Percentiles rank a stretch among this genome's conserved stretches.
phyloP scores from a whole-genome alignment of 1,140 invertebrate genomes.

The Archivesica marissinica region DNA sequence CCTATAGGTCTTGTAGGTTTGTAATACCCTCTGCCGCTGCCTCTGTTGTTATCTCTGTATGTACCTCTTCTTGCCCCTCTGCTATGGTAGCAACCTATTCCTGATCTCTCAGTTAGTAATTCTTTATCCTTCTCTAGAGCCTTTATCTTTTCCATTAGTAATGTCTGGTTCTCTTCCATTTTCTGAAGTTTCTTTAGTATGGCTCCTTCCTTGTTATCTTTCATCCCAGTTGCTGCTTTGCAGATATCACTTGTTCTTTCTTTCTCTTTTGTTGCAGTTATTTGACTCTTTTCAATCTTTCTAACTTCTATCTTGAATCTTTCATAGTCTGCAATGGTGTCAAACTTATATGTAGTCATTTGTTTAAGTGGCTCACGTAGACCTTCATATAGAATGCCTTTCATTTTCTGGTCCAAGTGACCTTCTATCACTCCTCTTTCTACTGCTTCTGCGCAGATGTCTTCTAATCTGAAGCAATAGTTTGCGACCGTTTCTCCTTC shows the following conservation, averaged over 20 bases:
- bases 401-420: not conserved
- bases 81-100: too few species aligned
- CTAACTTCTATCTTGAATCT: conserved; percentile 17
- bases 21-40: too few species aligned
- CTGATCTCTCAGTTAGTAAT: too few species aligned
- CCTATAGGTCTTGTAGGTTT: conserved; percentile 46
- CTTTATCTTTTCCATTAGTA: too few species aligned
- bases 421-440: not conserved
- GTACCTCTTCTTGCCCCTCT: too few species aligned
- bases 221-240: too few species aligned
- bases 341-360: not conserved
- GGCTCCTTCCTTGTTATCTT: too few species aligned
- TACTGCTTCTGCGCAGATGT: not conserved
- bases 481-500: not conserved
- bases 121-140: too few species aligned
- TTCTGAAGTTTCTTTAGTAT: too few species aligned
- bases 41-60: too few species aligned
- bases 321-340: not conserved
- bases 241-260: not conserved
- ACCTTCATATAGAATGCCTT: not conserved
- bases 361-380: not conserved
- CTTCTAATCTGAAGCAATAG: not conserved
- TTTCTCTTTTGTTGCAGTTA: not conserved
- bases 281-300: not conserved
- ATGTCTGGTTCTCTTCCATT: too few species aligned